phyloP scores from a whole-genome alignment of 1,140 invertebrate genomes.

The Caerostris darwini region DNA sequence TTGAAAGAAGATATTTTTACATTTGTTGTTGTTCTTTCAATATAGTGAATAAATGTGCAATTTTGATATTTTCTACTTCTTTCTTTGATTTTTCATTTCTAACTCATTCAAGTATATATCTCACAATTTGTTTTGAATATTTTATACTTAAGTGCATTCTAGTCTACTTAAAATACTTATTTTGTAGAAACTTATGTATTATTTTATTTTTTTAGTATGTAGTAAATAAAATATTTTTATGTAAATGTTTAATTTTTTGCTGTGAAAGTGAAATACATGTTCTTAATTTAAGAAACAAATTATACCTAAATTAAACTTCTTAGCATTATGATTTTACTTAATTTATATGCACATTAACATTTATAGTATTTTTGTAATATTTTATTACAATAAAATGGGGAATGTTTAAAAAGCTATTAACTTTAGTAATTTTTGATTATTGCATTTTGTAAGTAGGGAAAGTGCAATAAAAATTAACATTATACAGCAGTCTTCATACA shows the following conservation, averaged over 20 bases:
- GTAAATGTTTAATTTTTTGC: background rate
- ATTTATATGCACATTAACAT: background rate
- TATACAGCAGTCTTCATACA: no score
- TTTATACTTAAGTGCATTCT: background rate
- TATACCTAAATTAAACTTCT: background rate
- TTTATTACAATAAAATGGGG: background rate
- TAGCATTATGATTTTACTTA: background rate
- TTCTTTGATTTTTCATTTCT: background rate
- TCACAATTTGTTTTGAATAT: background rate
- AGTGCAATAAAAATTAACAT: no score
- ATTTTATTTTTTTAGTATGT: background rate
- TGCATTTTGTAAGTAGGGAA: no score
- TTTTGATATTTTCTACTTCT: background rate
- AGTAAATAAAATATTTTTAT: background rate
- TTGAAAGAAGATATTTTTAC: background rate
- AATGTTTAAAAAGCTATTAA: no score
- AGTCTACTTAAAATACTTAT: background rate
- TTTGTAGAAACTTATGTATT: background rate
- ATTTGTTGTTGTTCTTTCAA: background rate
- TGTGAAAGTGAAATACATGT: background rate
- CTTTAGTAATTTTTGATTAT: no score
- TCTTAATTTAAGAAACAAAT: background rate
- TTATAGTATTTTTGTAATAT: background rate
- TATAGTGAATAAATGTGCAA: background rate
- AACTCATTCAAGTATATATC: background rate